Evolutionary conservation across 2,797 vertebrate species (phyloP).

Genomic region (Margarornis squamiger): DNA sequence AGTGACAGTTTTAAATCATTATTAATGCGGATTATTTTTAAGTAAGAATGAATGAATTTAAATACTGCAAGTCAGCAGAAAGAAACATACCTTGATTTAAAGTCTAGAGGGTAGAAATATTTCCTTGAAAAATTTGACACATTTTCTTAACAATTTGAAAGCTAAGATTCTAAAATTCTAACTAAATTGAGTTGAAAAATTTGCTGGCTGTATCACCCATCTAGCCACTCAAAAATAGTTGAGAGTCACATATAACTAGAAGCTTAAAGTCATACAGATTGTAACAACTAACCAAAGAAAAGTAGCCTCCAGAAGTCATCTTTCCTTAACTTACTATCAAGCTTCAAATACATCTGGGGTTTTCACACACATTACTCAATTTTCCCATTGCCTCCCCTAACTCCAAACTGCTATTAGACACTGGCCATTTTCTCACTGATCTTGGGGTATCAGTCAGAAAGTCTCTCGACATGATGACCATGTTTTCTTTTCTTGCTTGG

Average conservation of each 20-base stretch:
- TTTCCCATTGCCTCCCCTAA: neutral
- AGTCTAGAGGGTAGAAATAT: neutral
- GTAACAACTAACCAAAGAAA: neutral
- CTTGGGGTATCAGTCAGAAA: neutral
- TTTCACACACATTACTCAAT: neutral
- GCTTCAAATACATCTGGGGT: neutral
- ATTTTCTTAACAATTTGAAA: constrained; percentile 1
- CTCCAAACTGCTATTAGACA: neutral
- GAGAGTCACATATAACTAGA: neutral
- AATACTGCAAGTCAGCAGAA: neutral
- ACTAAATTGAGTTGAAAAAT: neutral
- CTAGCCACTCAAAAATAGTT: neutral
- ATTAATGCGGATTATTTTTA: neutral
- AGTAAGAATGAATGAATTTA: neutral
- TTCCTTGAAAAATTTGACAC: neutral
- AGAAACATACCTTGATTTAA: neutral
- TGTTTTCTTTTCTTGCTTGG: neutral
- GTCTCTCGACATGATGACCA: neutral
- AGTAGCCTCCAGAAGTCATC: neutral
- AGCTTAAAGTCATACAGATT: neutral
- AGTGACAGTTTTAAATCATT: neutral
- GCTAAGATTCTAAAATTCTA: neutral
- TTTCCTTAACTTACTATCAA: neutral
- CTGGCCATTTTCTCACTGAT: neutral
- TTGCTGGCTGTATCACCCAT: neutral